These are phyloP conservation scores for Rhynchonema sp. DNA, from an alignment of 2,888 invertebrate species.

Conservation along the genomic window DNA sequence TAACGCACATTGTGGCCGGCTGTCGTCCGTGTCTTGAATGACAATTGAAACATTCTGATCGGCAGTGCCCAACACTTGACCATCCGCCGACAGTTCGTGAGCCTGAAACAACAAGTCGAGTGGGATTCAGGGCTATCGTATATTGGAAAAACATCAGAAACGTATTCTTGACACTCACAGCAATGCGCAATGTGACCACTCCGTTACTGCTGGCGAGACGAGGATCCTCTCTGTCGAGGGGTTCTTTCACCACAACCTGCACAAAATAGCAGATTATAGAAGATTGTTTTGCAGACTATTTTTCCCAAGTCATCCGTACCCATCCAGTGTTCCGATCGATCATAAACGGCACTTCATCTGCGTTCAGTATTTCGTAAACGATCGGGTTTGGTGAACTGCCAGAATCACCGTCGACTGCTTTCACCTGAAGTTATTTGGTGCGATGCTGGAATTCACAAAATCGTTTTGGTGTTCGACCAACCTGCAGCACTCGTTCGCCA, in stretches of 20 bases:
- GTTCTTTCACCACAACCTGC: slow-evolving; percentile 51
- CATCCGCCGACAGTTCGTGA: no score
- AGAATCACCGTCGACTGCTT: slow-evolving; percentile 73
- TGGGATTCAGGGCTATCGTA: no score
- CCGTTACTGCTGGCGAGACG: slow-evolving; percentile 37
- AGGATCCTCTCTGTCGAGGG: slow-evolving; percentile 61
- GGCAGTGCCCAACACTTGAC: no score
- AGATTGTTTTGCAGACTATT: no score
- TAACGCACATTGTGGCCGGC: slow-evolving; percentile 48
- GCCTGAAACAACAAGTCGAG: no score
- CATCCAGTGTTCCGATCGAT: slow-evolving; percentile 59
- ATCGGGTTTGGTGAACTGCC: slow-evolving; percentile 63
- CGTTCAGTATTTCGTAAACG: slow-evolving; percentile 53
- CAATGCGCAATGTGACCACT: slow-evolving; percentile 11
- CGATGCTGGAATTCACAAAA: no score
- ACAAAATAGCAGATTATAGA: no score
- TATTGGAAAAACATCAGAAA: no score
- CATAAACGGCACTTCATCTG: slow-evolving; percentile 36
- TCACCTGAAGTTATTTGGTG: no score
- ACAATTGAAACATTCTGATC: slow-evolving; percentile 30
- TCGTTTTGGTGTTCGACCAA: no score
- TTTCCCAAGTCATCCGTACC: no score
- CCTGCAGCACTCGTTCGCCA: slow-evolving; percentile 25
- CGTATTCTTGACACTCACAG: no score
- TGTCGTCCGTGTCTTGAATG: slow-evolving; percentile 33